Evolutionary conservation across 2,888 invertebrate genomes (phyloP).

Genomic region (Lordiphosa fenestrarum): DNA sequence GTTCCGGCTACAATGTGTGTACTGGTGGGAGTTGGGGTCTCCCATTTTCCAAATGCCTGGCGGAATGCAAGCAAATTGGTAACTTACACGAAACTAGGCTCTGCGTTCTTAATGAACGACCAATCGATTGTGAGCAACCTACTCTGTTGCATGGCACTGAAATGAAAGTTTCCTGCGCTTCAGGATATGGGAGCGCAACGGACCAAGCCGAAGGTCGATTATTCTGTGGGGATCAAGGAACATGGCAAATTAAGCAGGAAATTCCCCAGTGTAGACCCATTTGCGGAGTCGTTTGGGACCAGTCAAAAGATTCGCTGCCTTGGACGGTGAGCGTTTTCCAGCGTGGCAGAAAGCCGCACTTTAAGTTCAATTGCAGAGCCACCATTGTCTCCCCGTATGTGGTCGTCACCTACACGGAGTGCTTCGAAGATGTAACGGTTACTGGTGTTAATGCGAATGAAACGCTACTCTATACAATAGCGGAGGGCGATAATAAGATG

Average conservation of each 20-base stretch:
- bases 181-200: slow-evolving; percentile 21
- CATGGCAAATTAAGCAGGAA: slow-evolving; percentile 48
- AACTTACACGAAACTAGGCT: background rate
- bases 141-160: slow-evolving; percentile 2
- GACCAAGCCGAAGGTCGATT: slow-evolving; percentile 3
- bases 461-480: slow-evolving; percentile 19
- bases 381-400: slow-evolving; percentile 26
- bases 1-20: slow-evolving; percentile 17
- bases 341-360: background rate
- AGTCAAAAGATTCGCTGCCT: background rate
- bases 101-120: background rate
- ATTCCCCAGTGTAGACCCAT: slow-evolving; percentile 58
- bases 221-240: slow-evolving; percentile 52
- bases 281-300: slow-evolving; percentile 48
- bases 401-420: slow-evolving; percentile 17
- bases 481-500: slow-evolving; percentile 15
- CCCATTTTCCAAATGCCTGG: background rate
- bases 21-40: slow-evolving; percentile 3
- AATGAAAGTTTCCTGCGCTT: slow-evolving; percentile 37
- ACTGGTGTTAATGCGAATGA: background rate
- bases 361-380: slow-evolving; percentile 14
- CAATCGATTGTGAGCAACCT: slow-evolving; percentile 17
- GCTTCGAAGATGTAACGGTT: slow-evolving; percentile 5
- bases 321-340: slow-evolving; percentile 34
- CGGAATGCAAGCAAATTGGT: slow-evolving; percentile 10